Base-by-base conservation (phyloP, 2,888 invertebrate genomes). In the Calameuta filiformis region DNA sequence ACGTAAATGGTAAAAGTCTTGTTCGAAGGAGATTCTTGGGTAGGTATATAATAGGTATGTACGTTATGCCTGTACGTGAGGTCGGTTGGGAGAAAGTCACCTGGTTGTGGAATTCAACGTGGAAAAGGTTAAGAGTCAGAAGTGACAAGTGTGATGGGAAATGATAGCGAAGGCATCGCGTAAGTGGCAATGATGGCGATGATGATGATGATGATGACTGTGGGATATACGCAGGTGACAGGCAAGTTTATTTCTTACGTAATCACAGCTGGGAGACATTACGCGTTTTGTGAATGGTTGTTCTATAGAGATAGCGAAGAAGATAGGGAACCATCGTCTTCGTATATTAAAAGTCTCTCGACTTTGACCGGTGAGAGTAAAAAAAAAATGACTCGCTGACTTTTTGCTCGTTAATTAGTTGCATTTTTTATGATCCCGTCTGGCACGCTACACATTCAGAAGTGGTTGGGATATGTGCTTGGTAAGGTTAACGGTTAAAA, bases 321-420 rank as follows among this genome's bases (percentile, higher is more conserved):
- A 56, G 56, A 23, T 56, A 23, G 56, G 56, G 56, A 23, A 56
- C 56, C 56, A 2, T 56, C 56, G 23, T 56, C 23, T 56, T 56
- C 56, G 56, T 56, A 56, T 56, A 56, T 56, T 23, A 1, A 23
- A 6, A 23, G 56, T 56, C 56, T 56, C 56, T 56, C 23, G 56
- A 56, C 56, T 56, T 56, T 56, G 56, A 9, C 23, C 23, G 56
- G 56, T 23, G 56, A 23, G 56, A 56, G 56, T 23, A 56, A 56
- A 56, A 56, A 35, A 81, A 76, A 79, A 77, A 80, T 78, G 80
- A 79, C 80, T 81, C 75, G 80, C 80, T 75, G 78, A 84, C 81
- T 83, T 86, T 87, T 87, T 85, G 81, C 83, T 83, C 85, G 83
- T 85, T 85, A 82, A 87, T 87, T 87, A 87, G 87, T 87, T 85